A percentile compares a stretch with the other conserved stretches of the same genome.
Conservation (phyloP, 2,797 vertebrate species). For the Paramormyrops hopkinsi region DNA sequence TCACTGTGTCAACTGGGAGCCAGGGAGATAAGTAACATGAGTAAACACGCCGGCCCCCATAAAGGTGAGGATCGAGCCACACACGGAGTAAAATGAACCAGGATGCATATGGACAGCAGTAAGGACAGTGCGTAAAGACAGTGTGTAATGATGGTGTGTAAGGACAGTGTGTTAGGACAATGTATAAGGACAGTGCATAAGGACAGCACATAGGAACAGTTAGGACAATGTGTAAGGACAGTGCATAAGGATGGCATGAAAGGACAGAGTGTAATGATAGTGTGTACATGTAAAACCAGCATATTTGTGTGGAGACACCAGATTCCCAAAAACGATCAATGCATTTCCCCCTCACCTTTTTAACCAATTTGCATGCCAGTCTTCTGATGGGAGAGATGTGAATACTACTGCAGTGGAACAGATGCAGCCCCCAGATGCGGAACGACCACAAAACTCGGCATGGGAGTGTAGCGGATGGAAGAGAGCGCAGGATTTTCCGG, state of each 20-base stretch:
- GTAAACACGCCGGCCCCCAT: neutral
- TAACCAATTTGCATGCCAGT: neutral
- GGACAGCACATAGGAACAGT: too few species aligned
- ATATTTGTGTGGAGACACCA: neutral
- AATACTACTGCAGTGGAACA: neutral
- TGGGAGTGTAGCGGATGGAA: neutral
- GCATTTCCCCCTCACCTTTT: neutral
- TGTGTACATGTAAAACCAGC: neutral
- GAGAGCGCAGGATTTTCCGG: neutral
- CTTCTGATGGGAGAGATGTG: neutral
- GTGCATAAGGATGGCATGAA: too few species aligned
- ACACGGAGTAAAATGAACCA: neutral
- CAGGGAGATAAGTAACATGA: neutral
- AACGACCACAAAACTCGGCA: neutral
- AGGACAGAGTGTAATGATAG: too few species aligned
- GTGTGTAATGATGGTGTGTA: neutral
- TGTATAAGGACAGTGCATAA: too few species aligned
- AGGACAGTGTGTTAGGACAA: too few species aligned
- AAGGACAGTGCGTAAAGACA: neutral
- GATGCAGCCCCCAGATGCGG: neutral
- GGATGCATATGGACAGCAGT: neutral
- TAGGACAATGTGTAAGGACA: too few species aligned
- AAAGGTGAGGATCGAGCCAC: neutral
- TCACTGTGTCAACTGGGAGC: slow-evolving; percentile 1
- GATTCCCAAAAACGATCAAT: neutral